Evolutionary conservation across 2,797 vertebrate species (phyloP).

Genomic region (Coluber constrictor): DNA sequence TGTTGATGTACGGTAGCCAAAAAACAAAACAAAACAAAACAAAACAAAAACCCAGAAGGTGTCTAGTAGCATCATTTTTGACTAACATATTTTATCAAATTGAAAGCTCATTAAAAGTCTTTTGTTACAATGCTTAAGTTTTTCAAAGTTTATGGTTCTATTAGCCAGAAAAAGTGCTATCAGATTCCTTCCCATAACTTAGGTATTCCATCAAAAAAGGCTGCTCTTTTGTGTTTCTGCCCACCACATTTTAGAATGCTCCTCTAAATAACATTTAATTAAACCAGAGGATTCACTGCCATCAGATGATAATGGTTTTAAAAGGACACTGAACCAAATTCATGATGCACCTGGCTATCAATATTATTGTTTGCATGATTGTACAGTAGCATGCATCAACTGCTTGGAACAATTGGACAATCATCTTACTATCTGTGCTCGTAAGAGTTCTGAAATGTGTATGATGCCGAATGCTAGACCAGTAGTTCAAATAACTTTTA

Average conservation of each 20-base stretch:
- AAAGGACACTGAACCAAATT: not conserved
- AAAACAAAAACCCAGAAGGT: not conserved
- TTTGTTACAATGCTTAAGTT: not conserved
- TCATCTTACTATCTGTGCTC: not conserved
- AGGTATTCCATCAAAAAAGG: not conserved
- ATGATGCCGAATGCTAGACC: not conserved
- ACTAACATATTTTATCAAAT: not conserved
- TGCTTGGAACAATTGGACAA: not conserved
- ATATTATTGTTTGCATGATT: not conserved
- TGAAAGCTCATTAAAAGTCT: not conserved
- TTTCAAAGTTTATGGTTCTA: not conserved
- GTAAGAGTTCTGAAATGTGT: not conserved
- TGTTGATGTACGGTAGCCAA: not conserved
- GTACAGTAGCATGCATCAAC: not conserved
- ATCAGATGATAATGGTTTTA: not conserved
- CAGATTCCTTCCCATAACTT: not conserved
- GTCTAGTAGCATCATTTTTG: not conserved
- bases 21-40: not conserved
- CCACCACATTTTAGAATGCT: not conserved
- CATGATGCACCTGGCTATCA: not conserved
- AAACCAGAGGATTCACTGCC: not conserved
- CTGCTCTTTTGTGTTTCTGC: no score
- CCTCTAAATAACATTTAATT: not conserved
- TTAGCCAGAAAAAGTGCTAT: not conserved
- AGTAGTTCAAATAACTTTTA: not conserved